phyloP scores from a whole-genome alignment of 1,140 invertebrate genomes.

The Lordiphosa collinella region DNA sequence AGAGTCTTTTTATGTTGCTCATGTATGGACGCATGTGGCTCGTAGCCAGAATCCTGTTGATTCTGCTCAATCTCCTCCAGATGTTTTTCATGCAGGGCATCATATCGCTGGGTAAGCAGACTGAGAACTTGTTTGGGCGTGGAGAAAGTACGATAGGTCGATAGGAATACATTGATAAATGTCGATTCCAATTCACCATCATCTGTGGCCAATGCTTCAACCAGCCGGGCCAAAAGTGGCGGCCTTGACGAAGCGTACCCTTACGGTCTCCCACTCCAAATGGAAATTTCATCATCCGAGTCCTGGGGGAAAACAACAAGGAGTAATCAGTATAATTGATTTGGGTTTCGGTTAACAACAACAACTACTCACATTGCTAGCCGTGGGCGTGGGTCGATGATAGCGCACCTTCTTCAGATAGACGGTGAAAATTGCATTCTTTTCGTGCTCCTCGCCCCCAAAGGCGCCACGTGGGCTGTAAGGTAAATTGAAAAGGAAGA shows the following conservation, averaged over 20 bases:
- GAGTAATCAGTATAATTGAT: conserved; percentile 40
- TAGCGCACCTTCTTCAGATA: conserved; percentile 99
- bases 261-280: conserved; percentile 99
- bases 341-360: background rate
- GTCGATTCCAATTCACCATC: conserved; percentile 98
- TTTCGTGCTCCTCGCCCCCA: conserved; percentile 98
- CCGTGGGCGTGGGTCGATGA: conserved; percentile 92
- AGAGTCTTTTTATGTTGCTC: conserved; percentile 86
- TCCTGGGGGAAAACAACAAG: conserved; percentile 80
- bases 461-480: conserved; percentile 95
- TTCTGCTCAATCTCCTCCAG: conserved; percentile 61
- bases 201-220: conserved; percentile 94
- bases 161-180: conserved; percentile 97
- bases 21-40: conserved; percentile 59
- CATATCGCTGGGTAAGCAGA: conserved; percentile 89
- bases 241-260: conserved; percentile 96
- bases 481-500: conserved; percentile 63
- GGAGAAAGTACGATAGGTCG: conserved; percentile 79
- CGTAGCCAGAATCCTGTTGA: conserved; percentile 55
- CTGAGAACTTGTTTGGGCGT: conserved; percentile 85
- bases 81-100: conserved; percentile 81
- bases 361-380: conserved; percentile 82
- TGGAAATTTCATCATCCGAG: conserved; percentile 95
- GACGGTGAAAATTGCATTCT: conserved; percentile 97
- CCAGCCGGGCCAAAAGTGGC: conserved; percentile 95